A percentile compares a stretch with the other conserved stretches of the same genome.
Conservation (phyloP, 2,113 vertebrate genomes). For the Plecotus auritus region DNA sequence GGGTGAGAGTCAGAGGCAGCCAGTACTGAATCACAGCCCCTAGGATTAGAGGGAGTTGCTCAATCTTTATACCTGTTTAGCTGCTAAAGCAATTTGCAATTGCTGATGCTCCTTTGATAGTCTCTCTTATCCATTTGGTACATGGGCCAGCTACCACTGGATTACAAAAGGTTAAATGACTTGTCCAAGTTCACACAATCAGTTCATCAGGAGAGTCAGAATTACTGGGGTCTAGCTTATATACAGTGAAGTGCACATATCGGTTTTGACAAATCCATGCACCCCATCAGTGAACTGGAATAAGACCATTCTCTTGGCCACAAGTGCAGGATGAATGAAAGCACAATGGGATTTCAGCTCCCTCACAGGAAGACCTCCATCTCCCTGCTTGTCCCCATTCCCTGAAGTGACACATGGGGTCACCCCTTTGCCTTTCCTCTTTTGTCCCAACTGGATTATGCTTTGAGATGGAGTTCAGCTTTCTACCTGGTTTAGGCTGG, state of each 20-base stretch:
- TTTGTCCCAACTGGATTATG: background rate
- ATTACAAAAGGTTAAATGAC: background rate
- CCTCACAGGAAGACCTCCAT: background rate
- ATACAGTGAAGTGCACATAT: background rate
- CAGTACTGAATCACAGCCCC: background rate
- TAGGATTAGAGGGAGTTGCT: background rate
- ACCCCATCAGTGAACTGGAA: background rate
- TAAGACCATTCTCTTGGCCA: background rate
- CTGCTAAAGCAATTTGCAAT: conserved; percentile 18
- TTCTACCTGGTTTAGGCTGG: conserved; percentile 6
- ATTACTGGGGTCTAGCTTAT: background rate
- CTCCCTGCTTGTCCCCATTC: background rate
- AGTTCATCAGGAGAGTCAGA: background rate
- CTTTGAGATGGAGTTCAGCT: conserved; percentile 11
- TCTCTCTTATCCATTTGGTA: background rate
- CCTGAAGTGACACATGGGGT: background rate
- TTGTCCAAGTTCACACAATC: background rate
- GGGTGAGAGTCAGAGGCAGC: background rate
- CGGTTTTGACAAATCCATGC: background rate
- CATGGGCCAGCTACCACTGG: background rate
- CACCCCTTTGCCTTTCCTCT: background rate
- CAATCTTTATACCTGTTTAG: background rate
- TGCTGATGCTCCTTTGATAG: conserved; percentile 9
- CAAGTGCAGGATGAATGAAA: background rate
- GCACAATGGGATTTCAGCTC: background rate